phyloP scores from a whole-genome alignment of 2,888 invertebrate genomes.

The Apamea monoglypha region DNA sequence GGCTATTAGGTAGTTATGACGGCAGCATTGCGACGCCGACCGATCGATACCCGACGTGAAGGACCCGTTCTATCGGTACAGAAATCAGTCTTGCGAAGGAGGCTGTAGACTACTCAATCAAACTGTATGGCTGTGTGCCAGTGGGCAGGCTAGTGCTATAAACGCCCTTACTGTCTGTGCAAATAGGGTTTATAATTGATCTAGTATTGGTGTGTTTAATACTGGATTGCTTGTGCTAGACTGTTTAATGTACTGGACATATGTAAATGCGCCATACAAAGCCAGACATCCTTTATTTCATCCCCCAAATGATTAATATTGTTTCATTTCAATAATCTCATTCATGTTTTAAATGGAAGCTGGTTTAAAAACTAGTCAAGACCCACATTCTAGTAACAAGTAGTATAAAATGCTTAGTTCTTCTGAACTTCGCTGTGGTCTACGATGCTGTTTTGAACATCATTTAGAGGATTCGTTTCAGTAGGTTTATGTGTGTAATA shows the following conservation, averaged over 20 bases:
- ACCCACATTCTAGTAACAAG: not conserved
- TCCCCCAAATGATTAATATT: not conserved
- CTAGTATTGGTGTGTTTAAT: not conserved
- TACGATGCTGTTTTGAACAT: not conserved
- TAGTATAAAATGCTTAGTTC: too few species aligned
- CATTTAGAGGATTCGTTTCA: not conserved
- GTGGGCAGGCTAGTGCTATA: not conserved
- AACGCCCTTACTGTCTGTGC: not conserved
- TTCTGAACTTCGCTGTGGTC: too few species aligned
- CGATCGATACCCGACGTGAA: not conserved
- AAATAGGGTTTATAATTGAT: not conserved
- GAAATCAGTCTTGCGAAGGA: not conserved
- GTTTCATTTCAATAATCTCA: not conserved
- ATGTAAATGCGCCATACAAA: not conserved
- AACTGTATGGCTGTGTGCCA: slow-evolving; percentile 11
- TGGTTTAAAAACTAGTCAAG: not conserved
- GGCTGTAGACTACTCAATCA: not conserved
- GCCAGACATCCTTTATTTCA: not conserved
- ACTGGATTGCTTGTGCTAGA: not conserved
- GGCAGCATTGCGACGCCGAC: not conserved
- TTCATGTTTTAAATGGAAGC: too few species aligned
- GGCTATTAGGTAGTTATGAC: not conserved
- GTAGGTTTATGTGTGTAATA: too few species aligned
- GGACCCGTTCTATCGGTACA: too few species aligned
- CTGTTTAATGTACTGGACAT: not conserved